These are phyloP conservation scores for Thecophora atra DNA, from an alignment of 2,888 invertebrate species.

Conservation along the genomic window DNA sequence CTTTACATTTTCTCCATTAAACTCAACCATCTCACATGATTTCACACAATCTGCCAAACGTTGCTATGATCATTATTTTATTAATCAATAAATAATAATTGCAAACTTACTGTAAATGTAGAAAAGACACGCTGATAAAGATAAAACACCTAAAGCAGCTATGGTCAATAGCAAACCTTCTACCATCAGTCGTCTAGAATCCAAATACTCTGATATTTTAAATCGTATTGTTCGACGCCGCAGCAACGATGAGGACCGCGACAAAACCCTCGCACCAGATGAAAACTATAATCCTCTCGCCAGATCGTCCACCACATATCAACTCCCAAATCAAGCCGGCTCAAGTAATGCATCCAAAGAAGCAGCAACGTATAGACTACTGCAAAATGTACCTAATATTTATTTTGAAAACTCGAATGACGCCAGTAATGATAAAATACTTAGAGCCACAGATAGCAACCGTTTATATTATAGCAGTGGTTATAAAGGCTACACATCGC, in stretches of 20 bases:
- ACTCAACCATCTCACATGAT: too few relatives aligned
- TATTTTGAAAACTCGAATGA: constrained; percentile 58
- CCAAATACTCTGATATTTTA: constrained; percentile 80
- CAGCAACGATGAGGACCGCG: constrained; percentile 68
- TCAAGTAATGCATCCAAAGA: constrained; percentile 67
- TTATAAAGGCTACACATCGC: constrained; percentile 44
- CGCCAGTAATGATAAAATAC: constrained; percentile 47
- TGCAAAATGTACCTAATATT: constrained; percentile 56
- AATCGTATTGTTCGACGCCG: constrained; percentile 75
- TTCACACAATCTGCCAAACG: not conserved
- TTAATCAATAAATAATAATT: not conserved
- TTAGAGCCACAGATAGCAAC: constrained; percentile 58
- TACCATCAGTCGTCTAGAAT: constrained; percentile 77
- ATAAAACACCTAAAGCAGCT: constrained; percentile 61
- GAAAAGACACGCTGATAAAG: constrained; percentile 61
- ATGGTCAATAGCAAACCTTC: constrained; percentile 55
- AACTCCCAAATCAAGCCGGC: constrained; percentile 72
- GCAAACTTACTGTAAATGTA: constrained; percentile 33
- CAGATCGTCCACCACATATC: constrained; percentile 78
- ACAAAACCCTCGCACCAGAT: constrained; percentile 77
- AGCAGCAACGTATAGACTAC: constrained; percentile 62
- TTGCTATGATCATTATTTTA: not conserved
- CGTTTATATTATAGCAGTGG: constrained; percentile 57
- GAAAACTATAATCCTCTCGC: constrained; percentile 67
- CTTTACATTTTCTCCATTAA: not conserved